phyloP scores from a whole-genome alignment of 1,140 invertebrate genomes.

The Drosophila obscura region DNA sequence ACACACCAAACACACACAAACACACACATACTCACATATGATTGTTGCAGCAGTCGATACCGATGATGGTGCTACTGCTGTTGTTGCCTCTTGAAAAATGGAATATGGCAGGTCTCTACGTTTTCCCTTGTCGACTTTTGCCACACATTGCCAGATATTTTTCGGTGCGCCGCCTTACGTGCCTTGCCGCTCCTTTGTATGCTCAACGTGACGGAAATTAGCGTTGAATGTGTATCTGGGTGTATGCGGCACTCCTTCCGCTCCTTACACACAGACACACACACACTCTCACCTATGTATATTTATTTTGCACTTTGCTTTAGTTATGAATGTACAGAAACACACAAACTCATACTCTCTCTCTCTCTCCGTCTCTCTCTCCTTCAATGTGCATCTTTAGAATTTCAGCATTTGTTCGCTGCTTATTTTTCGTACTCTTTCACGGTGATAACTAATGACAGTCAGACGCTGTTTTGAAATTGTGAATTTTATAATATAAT shows the following conservation, averaged over 20 bases:
- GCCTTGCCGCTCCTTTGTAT: conserved; percentile 70
- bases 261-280: no score
- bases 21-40: conserved; percentile 6
- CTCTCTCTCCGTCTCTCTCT: conserved; percentile 6
- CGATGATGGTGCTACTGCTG: conserved; percentile 28
- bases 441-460: no score
- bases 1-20: conserved; percentile 7
- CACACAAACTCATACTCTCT: conserved; percentile 21
- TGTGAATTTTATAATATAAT: no score
- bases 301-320: conserved; percentile 75
- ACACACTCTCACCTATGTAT: conserved; percentile 17
- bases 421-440: conserved; percentile 44
- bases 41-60: conserved; percentile 35
- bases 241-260: conserved; percentile 11
- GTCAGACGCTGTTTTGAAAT: no score
- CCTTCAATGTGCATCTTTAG: conserved; percentile 62
- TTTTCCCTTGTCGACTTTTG: conserved; percentile 19
- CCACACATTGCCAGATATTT: conserved; percentile 23
- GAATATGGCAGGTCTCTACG: no score
- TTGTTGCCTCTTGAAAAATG: conserved; percentile 6
- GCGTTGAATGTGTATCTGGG: conserved; percentile 53
- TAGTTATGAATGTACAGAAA: conserved; percentile 76
- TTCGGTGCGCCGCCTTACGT: conserved; percentile 52
- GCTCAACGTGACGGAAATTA: conserved; percentile 82
- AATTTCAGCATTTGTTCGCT: conserved; percentile 37